These are phyloP conservation scores for Himalopsyche kuldschensis DNA, from an alignment of 2,888 invertebrate species.

Conservation along the genomic window DNA sequence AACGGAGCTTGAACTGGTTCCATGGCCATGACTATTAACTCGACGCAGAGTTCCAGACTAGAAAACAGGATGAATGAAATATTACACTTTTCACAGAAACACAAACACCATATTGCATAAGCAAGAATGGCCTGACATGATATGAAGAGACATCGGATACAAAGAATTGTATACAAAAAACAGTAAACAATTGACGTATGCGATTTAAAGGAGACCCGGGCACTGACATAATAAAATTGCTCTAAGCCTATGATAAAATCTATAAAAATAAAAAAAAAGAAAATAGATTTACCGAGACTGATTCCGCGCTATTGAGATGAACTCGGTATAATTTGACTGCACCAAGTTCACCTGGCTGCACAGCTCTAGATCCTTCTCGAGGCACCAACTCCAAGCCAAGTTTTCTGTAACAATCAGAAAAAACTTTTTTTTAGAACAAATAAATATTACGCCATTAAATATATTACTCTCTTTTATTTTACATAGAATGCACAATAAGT, in stretches of 20 bases:
- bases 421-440: not conserved
- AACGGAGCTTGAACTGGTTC: not conserved
- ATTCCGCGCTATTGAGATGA: conserved; percentile 74
- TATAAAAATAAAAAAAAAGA: not conserved
- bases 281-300: conserved; percentile 66
- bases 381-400: conserved; percentile 91
- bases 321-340: conserved; percentile 87
- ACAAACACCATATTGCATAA: not conserved
- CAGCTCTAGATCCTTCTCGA: conserved; percentile 83
- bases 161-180: no score
- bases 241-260: not conserved
- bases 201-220: no score
- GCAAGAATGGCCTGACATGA: no score
- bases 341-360: conserved; percentile 87
- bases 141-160: not conserved
- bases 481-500: no score
- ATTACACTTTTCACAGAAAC: not conserved
- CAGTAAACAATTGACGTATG: no score
- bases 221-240: no score
- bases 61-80: not conserved
- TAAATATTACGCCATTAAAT: no score
- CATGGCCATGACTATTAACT: conserved; percentile 30
- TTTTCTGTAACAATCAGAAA: conserved; percentile 66
- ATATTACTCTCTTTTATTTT: no score
- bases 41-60: conserved; percentile 53